A percentile compares a stretch with the other conserved stretches of the same genome.
Conservation (phyloP, 2,888 invertebrate species). For the Pasiphila rectangulata region DNA sequence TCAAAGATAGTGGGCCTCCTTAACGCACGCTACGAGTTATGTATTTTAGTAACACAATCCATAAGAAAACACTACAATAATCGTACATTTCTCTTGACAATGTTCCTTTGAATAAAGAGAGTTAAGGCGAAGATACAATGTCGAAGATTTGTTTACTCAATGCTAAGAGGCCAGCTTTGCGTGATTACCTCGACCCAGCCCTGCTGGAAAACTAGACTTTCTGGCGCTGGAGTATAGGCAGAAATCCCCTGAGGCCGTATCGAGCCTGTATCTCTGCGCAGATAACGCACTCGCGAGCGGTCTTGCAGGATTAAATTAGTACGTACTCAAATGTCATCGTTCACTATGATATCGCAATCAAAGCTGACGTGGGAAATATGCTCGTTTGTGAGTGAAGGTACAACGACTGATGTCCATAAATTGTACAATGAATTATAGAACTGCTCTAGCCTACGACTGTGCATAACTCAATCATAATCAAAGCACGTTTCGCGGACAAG, state of each 20-base stretch:
- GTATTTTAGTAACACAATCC: conserved; percentile 76
- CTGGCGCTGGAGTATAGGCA: conserved; percentile 49
- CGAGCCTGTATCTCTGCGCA: conserved; percentile 52
- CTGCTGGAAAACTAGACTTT: conserved; percentile 61
- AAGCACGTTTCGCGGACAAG: conserved; percentile 37
- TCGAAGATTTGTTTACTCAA: conserved; percentile 76
- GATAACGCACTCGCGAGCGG: conserved; percentile 57
- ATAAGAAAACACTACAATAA: conserved; percentile 75
- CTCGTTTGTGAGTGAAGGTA: conserved; percentile 69
- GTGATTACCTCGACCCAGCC: conserved; percentile 56
- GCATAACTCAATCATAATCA: conserved; percentile 71
- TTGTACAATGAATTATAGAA: conserved; percentile 71
- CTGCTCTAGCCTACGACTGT: conserved; percentile 52
- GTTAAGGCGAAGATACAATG: conserved; percentile 77
- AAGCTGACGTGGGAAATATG: conserved; percentile 78
- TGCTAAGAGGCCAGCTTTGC: conserved; percentile 64
- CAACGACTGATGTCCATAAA: conserved; percentile 64
- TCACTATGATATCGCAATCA: conserved; percentile 77
- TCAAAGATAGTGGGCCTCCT: conserved; percentile 67
- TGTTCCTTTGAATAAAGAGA: conserved; percentile 78
- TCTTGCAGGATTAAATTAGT: conserved; percentile 67
- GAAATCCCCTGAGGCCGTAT: conserved; percentile 44
- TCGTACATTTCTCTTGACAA: conserved; percentile 79
- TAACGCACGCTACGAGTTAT: conserved; percentile 65
- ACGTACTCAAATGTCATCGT: conserved; percentile 72